Evolutionary conservation across 2,888 invertebrate genomes (phyloP), one percentile per base, ranked within the genome.

Genomic region (Drosophila longiperda): DNA sequence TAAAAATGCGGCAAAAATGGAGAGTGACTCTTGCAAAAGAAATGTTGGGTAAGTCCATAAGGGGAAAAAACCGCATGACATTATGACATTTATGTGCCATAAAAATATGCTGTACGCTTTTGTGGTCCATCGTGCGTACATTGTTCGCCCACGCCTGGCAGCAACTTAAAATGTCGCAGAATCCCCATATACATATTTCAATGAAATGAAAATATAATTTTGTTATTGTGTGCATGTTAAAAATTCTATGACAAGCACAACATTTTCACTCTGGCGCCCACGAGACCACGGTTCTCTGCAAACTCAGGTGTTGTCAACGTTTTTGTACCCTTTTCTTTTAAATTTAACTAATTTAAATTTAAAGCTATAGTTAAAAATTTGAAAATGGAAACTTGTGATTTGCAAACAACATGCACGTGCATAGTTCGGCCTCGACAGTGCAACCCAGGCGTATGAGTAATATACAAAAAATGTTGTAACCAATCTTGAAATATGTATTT

Each of bases 61-160:
- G 29, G 20, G 20, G 57, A 57, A 80, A 85, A 82, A 80, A 52
- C 83, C 86, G 88, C 86, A 86, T 80, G 75, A 65, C 83, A 86
- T 85, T 85, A 89, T 89, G 83, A 81, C 83, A 86, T 85, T 86
- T 85, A 85, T 75, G 75, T 69, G 78, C 85, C 73, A 85, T 85
- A 89, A 87, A 89, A 87, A 80, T 85, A 84, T 87, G 83, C 71
- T 82, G 64, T 66, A 66, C 73, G 78, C 80, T 69, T 66, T 71
- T 75, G 80, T 78, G 80, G 82, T 73, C 63, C 74, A 79, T 61
- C 66, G 33, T 77, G 57, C 50, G 64, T 60, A 32, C 62, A 53
- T 55, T 29, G 32, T 32, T 34, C 55, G 38, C 36, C 42, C 26
- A 36, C 64, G 52, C 55, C 55, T 20, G 42, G 29, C 54, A 71